Base-by-base conservation (phyloP, 2,888 invertebrate genomes). In the Ennomos quercinarius region DNA sequence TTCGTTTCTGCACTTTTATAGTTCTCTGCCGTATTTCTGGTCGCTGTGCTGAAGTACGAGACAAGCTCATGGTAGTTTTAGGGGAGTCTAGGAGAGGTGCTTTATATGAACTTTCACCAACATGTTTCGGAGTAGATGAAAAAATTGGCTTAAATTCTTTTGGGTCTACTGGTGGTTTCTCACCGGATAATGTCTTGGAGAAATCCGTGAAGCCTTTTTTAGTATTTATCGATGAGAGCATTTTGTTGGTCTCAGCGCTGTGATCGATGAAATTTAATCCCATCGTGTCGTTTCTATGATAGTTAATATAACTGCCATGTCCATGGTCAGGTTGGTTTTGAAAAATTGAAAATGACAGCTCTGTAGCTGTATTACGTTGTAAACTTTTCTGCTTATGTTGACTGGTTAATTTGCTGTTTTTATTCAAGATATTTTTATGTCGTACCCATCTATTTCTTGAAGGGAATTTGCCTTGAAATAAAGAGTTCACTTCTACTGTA, bases 91-190 rank as follows among this genome's bases (percentile, higher is more conserved):
- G 27, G 27, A 27, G 27, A 27, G 27, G 6, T 27, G 5, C 56
- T 34, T 52, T 45, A 27, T 50, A 63, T 42, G 36, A 17, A 37
- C 10, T 57, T 49, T 41, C 49, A 41, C 36, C 12, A 6, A 9
- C 40, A 12, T 59, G 61, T 70, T 77, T 83, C n/a, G 87, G 88
- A 10, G 88, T 88, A 0, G 88, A 88, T 34, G 73, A 69, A 68
- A 80, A 76, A 42, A 61, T 70, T 37, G 87, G 87, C 35, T 71
- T 71, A 64, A 88, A 88, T 49, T 78, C 64, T 49, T 63, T 59
- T 9, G 66, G 57, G 13, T 57, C 49, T 36, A 57, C 53, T 12
- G 61, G 55, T 43, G 59, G 6, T 35, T 62, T 54, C 9, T 65
- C 13, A 34, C 55, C 12, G 34, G 50, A 45, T 47, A 39, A 40